phyloP scores from a whole-genome alignment of 2,113 vertebrate species.

The Vimba vimba region DNA sequence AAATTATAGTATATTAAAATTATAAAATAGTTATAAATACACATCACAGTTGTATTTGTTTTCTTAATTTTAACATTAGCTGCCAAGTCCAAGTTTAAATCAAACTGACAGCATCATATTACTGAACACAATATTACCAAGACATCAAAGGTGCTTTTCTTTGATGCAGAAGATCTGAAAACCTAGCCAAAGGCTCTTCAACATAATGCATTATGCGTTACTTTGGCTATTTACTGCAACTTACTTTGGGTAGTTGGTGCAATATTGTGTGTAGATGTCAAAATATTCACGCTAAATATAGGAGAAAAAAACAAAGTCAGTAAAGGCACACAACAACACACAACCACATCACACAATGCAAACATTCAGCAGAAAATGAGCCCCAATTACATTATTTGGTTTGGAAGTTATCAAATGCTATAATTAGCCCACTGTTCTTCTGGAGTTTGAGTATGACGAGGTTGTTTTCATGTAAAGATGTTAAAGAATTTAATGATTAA shows the following conservation, averaged over 20 bases:
- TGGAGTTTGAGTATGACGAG: neutral
- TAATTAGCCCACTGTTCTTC: neutral
- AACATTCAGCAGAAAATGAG: neutral
- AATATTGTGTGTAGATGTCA: conserved; percentile 95
- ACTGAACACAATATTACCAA: too few species aligned
- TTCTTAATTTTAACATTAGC: too few species aligned
- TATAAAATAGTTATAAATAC: too few species aligned
- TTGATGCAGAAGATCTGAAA: neutral
- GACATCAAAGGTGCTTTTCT: neutral
- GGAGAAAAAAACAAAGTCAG: neutral
- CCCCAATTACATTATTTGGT: neutral
- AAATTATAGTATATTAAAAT: too few species aligned
- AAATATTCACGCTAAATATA: conserved; percentile 87
- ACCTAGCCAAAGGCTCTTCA: neutral
- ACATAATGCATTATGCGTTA: neutral
- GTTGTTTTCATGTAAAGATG: neutral
- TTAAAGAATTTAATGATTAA: neutral
- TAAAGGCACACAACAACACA: neutral
- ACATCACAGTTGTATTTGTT: too few species aligned
- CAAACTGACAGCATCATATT: too few species aligned
- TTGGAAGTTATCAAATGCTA: neutral
- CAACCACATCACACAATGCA: neutral
- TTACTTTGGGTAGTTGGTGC: conserved; percentile 97
- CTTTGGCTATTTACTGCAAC: conserved; percentile 54
- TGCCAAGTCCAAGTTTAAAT: too few species aligned